phyloP scores from a whole-genome alignment of 2,888 invertebrate species.

The Taenaris catops region DNA sequence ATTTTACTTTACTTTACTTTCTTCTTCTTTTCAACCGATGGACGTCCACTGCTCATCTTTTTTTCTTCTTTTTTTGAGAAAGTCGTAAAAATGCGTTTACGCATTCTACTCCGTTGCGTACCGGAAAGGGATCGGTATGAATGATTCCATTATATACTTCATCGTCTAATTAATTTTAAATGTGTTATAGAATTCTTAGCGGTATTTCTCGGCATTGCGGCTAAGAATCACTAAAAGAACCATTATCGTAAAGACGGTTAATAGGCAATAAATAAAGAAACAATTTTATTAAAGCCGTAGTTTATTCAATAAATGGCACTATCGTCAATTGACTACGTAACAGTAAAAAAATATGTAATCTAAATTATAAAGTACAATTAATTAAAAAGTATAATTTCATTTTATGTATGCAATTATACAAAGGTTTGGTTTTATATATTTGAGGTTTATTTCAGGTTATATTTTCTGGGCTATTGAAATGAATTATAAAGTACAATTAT shows the following conservation, averaged over 20 bases:
- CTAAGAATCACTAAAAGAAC: background rate
- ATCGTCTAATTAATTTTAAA: too few relatives aligned
- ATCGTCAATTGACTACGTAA: conserved; percentile 9
- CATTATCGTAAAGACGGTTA: conserved; percentile 3
- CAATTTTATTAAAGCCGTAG: conserved; percentile 1
- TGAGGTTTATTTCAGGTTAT: background rate
- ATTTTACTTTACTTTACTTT: too few relatives aligned
- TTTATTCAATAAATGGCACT: conserved; percentile 18
- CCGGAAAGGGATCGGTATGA: too few relatives aligned
- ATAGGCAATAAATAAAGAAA: background rate
- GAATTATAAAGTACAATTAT: too few relatives aligned
- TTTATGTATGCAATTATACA: conserved; percentile 2
- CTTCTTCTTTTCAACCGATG: too few relatives aligned
- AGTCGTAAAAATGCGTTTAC: too few relatives aligned
- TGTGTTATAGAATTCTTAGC: too few relatives aligned
- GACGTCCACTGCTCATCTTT: too few relatives aligned
- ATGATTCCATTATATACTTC: background rate
- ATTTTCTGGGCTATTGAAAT: background rate
- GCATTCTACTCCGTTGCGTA: too few relatives aligned
- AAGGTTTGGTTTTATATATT: background rate
- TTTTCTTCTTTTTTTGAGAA: too few relatives aligned
- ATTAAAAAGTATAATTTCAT: background rate
- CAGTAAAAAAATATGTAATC: conserved; percentile 2
- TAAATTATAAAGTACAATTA: conserved; percentile 2
- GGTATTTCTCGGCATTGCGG: conserved; percentile 1